Evolutionary conservation across 2,888 invertebrate species (phyloP).

Genomic region (Subacronicta megacephala): DNA sequence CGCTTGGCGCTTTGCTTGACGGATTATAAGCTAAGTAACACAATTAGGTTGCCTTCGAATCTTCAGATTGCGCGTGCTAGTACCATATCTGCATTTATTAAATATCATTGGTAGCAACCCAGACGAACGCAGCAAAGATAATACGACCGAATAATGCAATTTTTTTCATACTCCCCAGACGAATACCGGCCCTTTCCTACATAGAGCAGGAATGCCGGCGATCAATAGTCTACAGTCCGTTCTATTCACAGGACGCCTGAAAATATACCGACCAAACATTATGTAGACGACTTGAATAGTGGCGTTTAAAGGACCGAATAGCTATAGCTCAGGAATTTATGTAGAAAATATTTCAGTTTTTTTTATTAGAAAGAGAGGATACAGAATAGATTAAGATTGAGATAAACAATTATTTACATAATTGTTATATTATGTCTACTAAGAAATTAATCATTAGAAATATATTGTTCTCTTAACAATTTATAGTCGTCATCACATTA

Average conservation of each 20-base stretch:
- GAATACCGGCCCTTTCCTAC: constrained; percentile 8
- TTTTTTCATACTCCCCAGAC: not conserved
- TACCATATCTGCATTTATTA: no score
- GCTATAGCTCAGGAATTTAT: no score
- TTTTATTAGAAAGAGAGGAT: no score
- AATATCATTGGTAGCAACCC: no score
- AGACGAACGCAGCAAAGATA: no score
- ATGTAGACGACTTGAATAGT: constrained; percentile 4
- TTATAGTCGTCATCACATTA: constrained; percentile 39
- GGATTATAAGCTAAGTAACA: no score
- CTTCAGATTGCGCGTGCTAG: no score
- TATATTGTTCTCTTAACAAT: constrained; percentile 35
- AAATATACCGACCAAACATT: constrained; percentile 11
- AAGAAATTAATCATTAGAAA: constrained; percentile 38
- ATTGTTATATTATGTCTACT: constrained; percentile 17
- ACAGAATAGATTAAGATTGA: constrained; percentile 12
- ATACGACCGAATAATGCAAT: no score
- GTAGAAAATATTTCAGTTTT: no score
- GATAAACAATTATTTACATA: constrained; percentile 21
- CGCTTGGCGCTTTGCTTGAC: no score
- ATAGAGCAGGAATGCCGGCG: constrained; percentile 36
- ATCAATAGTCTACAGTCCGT: constrained; percentile 45
- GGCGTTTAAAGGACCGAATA: no score
- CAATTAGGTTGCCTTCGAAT: no score
- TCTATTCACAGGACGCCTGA: constrained; percentile 28